Evolutionary conservation across 2,888 invertebrate species (phyloP), one percentile per base, ranked within the genome.

Genomic region (Dasysyrphus albostriatus): DNA sequence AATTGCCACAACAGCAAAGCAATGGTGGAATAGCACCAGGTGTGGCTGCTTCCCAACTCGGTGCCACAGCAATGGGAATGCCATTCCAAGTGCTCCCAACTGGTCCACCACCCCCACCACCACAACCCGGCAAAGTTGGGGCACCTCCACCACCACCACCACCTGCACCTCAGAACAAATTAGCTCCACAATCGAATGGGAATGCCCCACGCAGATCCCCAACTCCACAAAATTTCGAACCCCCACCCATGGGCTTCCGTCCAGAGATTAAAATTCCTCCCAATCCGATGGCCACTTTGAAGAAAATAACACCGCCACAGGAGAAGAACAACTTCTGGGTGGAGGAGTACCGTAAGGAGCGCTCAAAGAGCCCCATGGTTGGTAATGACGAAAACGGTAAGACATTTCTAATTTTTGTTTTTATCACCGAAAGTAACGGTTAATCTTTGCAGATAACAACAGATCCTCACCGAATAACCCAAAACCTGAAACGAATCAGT

Each of bases 261-360:
- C 96, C 96, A 19, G 96, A 96, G 93, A 96, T 96, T 89, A 96
- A 96, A 24, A 96, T 96, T 65, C 96, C 96, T 8, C 94, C 95
- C 85, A 96, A 96, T 91, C 96, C 96, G 0, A 96, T 96, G 92
- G 95, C 95, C 34, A 93, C 95, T 93, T 91, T 96, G 85, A 94
- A 95, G 88, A 95, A 95, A 93, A 95, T 96, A 4, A 94, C 95
- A 83, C 95, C 95, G 79, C 95, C 96, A 0, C 94, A 95, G 88
- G 94, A 94, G 88, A 95, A 95, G 94, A 94, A 95, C 90, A 92
- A 93, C 54, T 95, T 95, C 90, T 94, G 95, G 90, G 93, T 94
- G 83, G 94, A 95, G 75, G 91, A 93, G 89, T 93, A 94, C 84
- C 92, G 93, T 78, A 92, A 94, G 89, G 95, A 93, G 42, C 91